phyloP scores from a whole-genome alignment of 2,113 vertebrate species.

The Speoplatyrhinus poulsoni region DNA sequence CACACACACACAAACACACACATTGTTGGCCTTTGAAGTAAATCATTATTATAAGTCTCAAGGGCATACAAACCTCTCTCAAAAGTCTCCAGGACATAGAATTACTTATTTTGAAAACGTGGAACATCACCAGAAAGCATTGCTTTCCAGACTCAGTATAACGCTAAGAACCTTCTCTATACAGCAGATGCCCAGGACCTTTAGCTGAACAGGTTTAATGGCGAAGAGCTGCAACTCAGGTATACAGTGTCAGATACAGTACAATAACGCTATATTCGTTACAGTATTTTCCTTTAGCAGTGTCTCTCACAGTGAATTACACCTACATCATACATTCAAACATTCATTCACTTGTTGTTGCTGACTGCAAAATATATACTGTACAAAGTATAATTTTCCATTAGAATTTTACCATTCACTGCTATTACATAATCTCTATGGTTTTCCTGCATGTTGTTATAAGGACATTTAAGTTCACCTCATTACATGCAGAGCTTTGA shows the following conservation, averaged over 20 bases:
- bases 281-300: background rate
- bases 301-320: background rate
- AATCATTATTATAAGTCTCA: no score
- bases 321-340: conserved; percentile 3
- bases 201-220: conserved; percentile 1
- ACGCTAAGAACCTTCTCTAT: conserved; percentile 54
- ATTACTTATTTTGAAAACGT: conserved; percentile 25
- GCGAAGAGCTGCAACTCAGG: no score
- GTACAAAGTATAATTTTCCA: background rate
- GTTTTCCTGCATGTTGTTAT: conserved; percentile 10
- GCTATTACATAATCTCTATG: background rate
- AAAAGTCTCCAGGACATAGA: conserved; percentile 15
- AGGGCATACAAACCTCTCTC: background rate
- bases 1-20: conserved; percentile 4
- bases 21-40: background rate
- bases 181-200: conserved; percentile 23
- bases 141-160: conserved; percentile 24
- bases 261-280: no score
- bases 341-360: background rate
- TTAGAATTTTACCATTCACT: no score
- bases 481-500: conserved; percentile 20
- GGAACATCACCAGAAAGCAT: conserved; percentile 17
- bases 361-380: background rate
- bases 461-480: background rate
- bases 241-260: no score